Conservation (phyloP, 2,113 vertebrate species). For the Leptodactylus fuscus region DNA sequence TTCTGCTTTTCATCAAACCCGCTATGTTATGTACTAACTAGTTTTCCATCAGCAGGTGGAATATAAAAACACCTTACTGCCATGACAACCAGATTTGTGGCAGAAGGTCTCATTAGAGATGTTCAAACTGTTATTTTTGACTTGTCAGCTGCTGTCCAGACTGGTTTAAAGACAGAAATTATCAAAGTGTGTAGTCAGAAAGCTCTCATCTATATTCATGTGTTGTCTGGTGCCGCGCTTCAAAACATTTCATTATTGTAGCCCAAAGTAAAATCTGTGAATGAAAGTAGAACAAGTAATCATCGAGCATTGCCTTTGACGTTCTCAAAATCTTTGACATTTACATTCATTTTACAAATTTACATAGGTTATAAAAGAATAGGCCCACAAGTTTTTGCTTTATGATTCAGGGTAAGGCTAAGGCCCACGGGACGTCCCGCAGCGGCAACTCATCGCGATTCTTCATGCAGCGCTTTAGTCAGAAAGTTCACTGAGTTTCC, state of each 20-base stretch:
- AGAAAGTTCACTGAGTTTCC: no score
- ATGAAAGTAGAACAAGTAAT: conserved; percentile 1
- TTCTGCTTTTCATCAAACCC: neutral
- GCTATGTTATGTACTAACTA: neutral
- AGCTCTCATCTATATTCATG: conserved; percentile 6
- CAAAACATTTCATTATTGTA: conserved; percentile 6
- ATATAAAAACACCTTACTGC: conserved; percentile 8
- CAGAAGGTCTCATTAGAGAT: conserved; percentile 28
- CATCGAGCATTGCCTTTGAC: neutral
- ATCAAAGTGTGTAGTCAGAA: neutral
- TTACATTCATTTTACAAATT: neutral
- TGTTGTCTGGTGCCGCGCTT: neutral
- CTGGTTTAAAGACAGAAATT: conserved; percentile 20
- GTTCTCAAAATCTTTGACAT: neutral
- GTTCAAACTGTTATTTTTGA: conserved; percentile 20
- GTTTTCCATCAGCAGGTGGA: neutral
- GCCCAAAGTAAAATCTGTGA: neutral
- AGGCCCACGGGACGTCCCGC: no score
- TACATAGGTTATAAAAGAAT: no score
- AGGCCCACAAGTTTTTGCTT: no score
- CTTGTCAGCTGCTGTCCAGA: conserved; percentile 15
- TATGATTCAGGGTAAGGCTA: no score
- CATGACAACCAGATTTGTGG: conserved; percentile 10
- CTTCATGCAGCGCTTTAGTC: no score
- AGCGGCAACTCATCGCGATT: no score